Base-by-base conservation (phyloP, 2,888 invertebrate species). In the Villa cingulata region DNA sequence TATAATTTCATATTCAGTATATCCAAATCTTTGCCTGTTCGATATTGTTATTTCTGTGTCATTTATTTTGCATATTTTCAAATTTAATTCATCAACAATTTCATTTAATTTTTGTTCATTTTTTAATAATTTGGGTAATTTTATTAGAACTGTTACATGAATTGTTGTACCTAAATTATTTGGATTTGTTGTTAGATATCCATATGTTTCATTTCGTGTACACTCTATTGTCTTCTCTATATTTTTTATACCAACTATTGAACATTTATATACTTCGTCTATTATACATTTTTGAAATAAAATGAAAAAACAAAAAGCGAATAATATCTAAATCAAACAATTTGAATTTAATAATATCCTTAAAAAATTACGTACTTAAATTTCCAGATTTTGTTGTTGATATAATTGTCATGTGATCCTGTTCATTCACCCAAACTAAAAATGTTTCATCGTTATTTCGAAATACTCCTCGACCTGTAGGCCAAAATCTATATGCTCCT, bases 81-180 rank as follows among this genome's bases (percentile, higher is more conserved):
- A 32, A 12, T 74, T 71, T 58, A 70, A 70, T 55, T 65, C 65
- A 38, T 60, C 70, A 49, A 76, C 76, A 54, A 76, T 68, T 52
- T 71, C 68, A 57, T 74, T 70, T 54, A 77, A 70, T 55, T 69
- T 70, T 15, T 57, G 55, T 45, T 59, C 57, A 56, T 74, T 63
- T 42, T 63, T 61, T 20, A 70, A 66, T 55, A 74, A 60, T 55
- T 74, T 74, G 20, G 79, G 78, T 54, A 81, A 61, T 56, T 70
- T 72, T 55, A 78, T 72, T 63, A 78, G 80, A 39, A 80, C 79
- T 38, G 75, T 76, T 48, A 77, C 78, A 39, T 78, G 71, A 51
- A 81, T 70, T 17, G 77, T 76, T 41, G 78, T 80, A 42, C 80
- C 81, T 54, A 80, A 66, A 63, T 81, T 80, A 53, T 76, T 76